Base-by-base conservation (phyloP, 2,888 invertebrate genomes). In the Synergus laeviventris region DNA sequence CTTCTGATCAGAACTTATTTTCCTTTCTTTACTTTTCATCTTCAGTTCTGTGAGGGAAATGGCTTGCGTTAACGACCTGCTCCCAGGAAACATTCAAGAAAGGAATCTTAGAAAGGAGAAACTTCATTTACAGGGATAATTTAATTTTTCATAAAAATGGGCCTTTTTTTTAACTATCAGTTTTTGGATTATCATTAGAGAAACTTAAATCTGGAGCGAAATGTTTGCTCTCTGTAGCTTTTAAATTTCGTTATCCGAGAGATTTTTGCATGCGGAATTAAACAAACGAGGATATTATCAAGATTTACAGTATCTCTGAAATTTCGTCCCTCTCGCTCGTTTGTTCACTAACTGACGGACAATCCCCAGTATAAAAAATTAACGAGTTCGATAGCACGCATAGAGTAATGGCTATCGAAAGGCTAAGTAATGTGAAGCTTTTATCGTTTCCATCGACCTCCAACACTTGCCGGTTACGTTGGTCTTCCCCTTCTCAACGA, bases 351-450 rank as follows among this genome's bases (percentile, higher is more conserved):
- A 77, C 73, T 74, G 77, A 76, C 79, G 73, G 59, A 73, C 49
- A 79, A 73, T 76, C 64, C 73, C 73, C 49, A 73, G 39, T 54
- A 73, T 64, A 73, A 66, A 76, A 76, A 77, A 79, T 59, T 79
- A 79, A 76, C 77, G 77, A 76, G 77, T 45, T 31, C 76, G 77
- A 79, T 79, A 77, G 76, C 74, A 76, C 64, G 64, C 77, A 56
- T 60, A 54, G 64, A 79, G 56, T 77, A 75, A 79, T 77, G 76
- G 74, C 73, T 76, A 77, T 75, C 74, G 79, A 77, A 76, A 79
- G 74, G 75, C 70, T 77, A 79, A 79, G 77, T 74, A 77, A 77
- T 77, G 79, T 74, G 76, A 73, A 56, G 21, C 73, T 49, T 74
- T 66, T 73, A 79, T 64, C 77, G 70, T 24, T 56, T 73, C 45